Percentiles rank a stretch among this genome's conserved stretches.
Conservation (phyloP, 2,113 vertebrate species). For the Bettongia penicillata region DNA sequence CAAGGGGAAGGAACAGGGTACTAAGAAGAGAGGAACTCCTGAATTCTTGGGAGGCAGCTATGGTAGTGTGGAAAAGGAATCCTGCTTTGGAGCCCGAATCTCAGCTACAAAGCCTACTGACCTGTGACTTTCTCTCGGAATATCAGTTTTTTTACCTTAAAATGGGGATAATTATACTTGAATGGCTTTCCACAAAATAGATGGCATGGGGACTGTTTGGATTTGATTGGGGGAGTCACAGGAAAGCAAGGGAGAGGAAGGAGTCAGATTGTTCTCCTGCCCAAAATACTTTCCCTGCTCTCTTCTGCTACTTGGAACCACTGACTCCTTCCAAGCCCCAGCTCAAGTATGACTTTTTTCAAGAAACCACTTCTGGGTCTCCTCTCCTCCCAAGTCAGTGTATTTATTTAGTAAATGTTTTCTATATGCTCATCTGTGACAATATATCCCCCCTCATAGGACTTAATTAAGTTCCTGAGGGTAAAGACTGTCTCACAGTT, state of each 20-base stretch:
- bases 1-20: neutral
- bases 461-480: neutral
- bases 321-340: neutral
- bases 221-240: neutral
- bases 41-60: neutral
- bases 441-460: too few species aligned
- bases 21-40: neutral
- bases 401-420: neutral
- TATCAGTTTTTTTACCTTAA: too few species aligned
- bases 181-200: too few species aligned
- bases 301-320: neutral
- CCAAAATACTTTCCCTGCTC: neutral
- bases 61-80: neutral
- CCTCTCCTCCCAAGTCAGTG: too few species aligned
- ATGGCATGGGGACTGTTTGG: neutral
- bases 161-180: too few species aligned
- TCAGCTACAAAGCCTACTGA: neutral
- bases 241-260: neutral
- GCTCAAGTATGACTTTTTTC: neutral
- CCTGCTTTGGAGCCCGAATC: neutral
- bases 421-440: too few species aligned
- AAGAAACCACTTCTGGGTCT: neutral
- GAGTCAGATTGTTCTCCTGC: neutral
- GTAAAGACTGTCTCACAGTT: neutral
- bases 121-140: neutral